Evolutionary conservation across 2,888 invertebrate species (phyloP).

Genomic region (Nasonia oneida): DNA sequence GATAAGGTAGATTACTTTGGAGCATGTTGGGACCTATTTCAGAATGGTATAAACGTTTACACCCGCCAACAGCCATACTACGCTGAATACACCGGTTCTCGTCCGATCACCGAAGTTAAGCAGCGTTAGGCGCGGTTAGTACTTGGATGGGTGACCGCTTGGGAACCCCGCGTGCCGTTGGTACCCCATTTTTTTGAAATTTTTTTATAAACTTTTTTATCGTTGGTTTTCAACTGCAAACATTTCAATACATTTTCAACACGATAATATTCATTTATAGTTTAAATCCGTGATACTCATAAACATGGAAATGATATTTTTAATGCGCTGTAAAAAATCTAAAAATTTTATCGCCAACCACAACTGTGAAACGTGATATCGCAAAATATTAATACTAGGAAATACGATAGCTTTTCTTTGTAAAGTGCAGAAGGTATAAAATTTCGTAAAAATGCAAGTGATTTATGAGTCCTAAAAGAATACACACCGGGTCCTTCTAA

Average conservation of each 20-base stretch:
- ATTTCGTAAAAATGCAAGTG: background rate
- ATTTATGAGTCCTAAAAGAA: too few species aligned
- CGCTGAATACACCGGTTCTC: background rate
- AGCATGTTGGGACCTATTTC: too few species aligned
- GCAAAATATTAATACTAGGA: background rate
- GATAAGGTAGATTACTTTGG: too few species aligned
- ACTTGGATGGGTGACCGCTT: slow-evolving; percentile 18
- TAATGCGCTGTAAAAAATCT: too few species aligned
- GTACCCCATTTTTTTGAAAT: background rate
- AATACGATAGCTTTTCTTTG: background rate
- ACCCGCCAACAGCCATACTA: too few species aligned
- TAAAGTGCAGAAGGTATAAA: background rate
- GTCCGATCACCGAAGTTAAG: slow-evolving; percentile 3
- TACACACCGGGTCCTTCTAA: background rate
- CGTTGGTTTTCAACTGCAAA: background rate
- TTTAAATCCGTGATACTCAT: too few species aligned
- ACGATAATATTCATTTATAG: too few species aligned
- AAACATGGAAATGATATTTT: too few species aligned
- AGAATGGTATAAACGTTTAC: too few species aligned
- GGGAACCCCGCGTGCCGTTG: slow-evolving; percentile 16
- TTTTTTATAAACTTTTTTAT: background rate
- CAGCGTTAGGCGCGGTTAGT: background rate
- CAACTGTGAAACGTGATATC: background rate
- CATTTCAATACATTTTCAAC: too few species aligned
- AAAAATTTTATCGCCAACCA: too few species aligned